Percentiles rank a stretch among this genome's conserved stretches.
These are phyloP conservation scores for Sinella curviseta DNA, from an alignment of 1,140 invertebrate species.

Conservation along the genomic window DNA sequence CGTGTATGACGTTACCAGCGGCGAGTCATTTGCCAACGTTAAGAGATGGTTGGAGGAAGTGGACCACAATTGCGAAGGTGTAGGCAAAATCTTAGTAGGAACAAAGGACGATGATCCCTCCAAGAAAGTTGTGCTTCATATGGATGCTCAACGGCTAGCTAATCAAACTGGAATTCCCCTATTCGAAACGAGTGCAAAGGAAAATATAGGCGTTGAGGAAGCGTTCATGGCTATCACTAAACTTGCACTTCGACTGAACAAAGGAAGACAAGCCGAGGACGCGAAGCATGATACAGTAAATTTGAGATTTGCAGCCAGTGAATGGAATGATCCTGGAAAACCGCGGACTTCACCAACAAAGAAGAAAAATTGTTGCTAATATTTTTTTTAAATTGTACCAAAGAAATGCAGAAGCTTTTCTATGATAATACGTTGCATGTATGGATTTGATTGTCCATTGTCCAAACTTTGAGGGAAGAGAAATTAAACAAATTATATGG, in stretches of 20 bases:
- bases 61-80: slow-evolving; percentile 61
- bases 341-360: too few species aligned
- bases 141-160: slow-evolving; percentile 58
- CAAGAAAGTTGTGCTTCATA: slow-evolving; percentile 57
- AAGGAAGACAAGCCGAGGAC: slow-evolving; percentile 54
- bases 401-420: too few species aligned
- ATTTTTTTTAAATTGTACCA: too few species aligned
- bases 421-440: too few species aligned
- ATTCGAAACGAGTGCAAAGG: slow-evolving; percentile 5
- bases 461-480: too few species aligned
- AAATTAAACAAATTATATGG: too few species aligned
- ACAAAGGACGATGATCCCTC: slow-evolving; percentile 60
- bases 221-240: not conserved
- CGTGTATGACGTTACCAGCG: slow-evolving; percentile 61
- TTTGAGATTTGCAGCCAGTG: too few species aligned
- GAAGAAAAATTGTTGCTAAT: too few species aligned
- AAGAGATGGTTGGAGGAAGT: slow-evolving; percentile 62
- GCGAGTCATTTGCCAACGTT: slow-evolving; percentile 61
- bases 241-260: not conserved
- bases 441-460: too few species aligned
- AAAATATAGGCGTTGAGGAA: not conserved
- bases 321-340: too few species aligned
- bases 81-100: slow-evolving; percentile 60
- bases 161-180: slow-evolving; percentile 53
- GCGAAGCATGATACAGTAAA: slow-evolving; percentile 44